Conservation (phyloP, 2,888 invertebrate species). For the Pemphredon lugubris region DNA sequence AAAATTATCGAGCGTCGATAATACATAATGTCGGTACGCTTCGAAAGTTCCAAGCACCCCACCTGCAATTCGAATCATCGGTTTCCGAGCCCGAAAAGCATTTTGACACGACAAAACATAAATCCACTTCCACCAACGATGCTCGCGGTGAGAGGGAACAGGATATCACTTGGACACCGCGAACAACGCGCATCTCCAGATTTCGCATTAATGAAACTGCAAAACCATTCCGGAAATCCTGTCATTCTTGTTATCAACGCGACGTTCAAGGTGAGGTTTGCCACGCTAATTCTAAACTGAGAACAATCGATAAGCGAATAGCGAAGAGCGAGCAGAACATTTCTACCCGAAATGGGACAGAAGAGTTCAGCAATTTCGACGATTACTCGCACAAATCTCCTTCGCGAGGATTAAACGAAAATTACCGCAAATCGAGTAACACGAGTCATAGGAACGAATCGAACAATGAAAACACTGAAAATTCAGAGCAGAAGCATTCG, state of each 20-base stretch:
- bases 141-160: neutral
- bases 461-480: neutral
- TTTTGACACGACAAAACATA: constrained; percentile 14
- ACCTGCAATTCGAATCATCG: constrained; percentile 66
- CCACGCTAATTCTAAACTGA: constrained; percentile 8
- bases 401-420: constrained; percentile 6
- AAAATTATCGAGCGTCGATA: constrained; percentile 71
- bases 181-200: neutral
- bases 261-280: constrained; percentile 9
- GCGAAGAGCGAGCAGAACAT: constrained; percentile 35
- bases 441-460: neutral
- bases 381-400: constrained; percentile 49
- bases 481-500: neutral
- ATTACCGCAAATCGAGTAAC: neutral
- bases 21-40: constrained; percentile 71
- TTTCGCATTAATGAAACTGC: constrained; percentile 3
- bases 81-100: constrained; percentile 60
- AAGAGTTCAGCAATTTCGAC: constrained; percentile 39
- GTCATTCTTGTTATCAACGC: constrained; percentile 44
- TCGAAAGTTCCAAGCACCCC: constrained; percentile 58
- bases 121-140: neutral
- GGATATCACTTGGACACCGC: neutral
- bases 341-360: constrained; percentile 5
- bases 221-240: constrained; percentile 27
- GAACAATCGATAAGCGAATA: constrained; percentile 34